Percentiles rank a stretch among this genome's conserved stretches.
Evolutionary conservation across 2,888 invertebrate genomes (phyloP).

Genomic region (Zeuzera pyrina): DNA sequence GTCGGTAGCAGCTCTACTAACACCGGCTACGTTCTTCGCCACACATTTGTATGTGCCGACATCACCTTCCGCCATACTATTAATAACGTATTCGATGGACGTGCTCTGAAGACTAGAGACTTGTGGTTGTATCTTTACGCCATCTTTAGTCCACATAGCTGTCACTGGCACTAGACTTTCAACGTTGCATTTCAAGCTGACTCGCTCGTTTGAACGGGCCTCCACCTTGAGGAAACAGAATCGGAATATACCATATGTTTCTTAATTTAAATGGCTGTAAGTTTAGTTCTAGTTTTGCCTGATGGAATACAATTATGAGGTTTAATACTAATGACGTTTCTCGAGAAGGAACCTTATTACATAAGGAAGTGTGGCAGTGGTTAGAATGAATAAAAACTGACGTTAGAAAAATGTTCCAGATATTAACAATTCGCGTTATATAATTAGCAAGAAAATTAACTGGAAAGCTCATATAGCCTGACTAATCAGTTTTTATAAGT

Average conservation of each 20-base stretch:
- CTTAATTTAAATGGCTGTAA: neutral
- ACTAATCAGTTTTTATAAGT: too few species aligned
- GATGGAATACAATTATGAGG: too few species aligned
- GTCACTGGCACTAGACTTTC: slow-evolving; percentile 76
- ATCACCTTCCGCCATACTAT: slow-evolving; percentile 37
- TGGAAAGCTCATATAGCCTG: too few species aligned
- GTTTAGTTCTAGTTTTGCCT: too few species aligned
- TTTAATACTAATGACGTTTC: too few species aligned
- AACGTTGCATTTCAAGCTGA: slow-evolving; percentile 71
- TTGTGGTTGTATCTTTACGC: slow-evolving; percentile 20
- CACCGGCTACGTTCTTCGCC: slow-evolving; percentile 45
- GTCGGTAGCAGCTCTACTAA: slow-evolving; percentile 24
- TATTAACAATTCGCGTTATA: too few species aligned
- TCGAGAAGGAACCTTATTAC: too few species aligned
- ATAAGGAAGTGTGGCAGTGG: too few species aligned
- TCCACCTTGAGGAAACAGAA: slow-evolving; percentile 28
- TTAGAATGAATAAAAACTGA: too few species aligned
- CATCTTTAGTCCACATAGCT: slow-evolving; percentile 67
- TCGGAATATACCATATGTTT: neutral
- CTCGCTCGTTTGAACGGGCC: slow-evolving; percentile 52
- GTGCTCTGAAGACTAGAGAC: slow-evolving; percentile 50
- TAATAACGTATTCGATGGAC: slow-evolving; percentile 41
- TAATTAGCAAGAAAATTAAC: too few species aligned
- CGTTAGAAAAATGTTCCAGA: too few species aligned
- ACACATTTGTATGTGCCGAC: slow-evolving; percentile 43